Evolutionary conservation across 2,113 vertebrate species (phyloP).

Genomic region (Siphamia tubifer): DNA sequence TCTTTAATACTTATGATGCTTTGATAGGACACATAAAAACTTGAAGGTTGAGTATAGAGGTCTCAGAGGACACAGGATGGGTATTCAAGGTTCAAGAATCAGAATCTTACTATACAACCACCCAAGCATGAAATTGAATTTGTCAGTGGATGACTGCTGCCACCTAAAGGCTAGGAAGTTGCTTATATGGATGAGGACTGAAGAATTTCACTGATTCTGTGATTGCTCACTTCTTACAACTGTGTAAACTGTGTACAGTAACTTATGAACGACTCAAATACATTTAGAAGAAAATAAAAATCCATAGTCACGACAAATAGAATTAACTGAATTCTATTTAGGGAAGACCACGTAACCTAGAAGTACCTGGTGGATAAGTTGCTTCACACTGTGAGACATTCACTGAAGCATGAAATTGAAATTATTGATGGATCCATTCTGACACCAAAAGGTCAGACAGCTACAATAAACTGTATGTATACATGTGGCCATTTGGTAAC

Average conservation of each 20-base stretch:
- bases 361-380: conserved; percentile 19
- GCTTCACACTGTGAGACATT: background rate
- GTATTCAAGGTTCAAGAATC: conserved; percentile 20
- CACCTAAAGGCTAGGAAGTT: conserved; percentile 63
- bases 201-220: background rate
- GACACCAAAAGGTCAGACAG: conserved; percentile 40
- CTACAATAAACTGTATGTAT: background rate
- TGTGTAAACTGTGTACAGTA: background rate
- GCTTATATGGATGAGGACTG: background rate
- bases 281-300: background rate
- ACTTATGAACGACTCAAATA: background rate
- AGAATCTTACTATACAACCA: conserved; percentile 27
- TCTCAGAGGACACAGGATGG: conserved; percentile 1
- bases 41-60: conserved; percentile 12
- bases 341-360: conserved; percentile 1
- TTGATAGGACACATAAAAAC: background rate
- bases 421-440: conserved; percentile 55
- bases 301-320: background rate
- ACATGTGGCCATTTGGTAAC: background rate
- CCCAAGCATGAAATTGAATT: conserved; percentile 64
- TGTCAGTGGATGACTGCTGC: conserved; percentile 62
- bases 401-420: conserved; percentile 62
- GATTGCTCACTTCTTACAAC: background rate
- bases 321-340: background rate
- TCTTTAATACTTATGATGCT: background rate